These are phyloP conservation scores for Kryptolebias ocellatus DNA, from an alignment of 2,797 vertebrate species.

Conservation along the genomic window DNA sequence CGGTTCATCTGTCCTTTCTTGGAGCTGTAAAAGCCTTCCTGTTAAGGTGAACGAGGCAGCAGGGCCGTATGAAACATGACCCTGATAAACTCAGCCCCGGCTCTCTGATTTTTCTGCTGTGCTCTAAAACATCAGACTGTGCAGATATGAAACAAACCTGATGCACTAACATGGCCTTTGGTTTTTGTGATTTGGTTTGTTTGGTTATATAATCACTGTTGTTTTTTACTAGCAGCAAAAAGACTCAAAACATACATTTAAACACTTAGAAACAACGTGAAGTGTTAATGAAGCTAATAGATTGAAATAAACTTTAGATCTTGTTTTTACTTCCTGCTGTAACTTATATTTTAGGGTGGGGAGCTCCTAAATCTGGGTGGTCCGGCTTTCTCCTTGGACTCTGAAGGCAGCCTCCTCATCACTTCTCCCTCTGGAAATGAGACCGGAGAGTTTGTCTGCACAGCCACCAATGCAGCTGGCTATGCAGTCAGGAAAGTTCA, in stretches of 20 bases:
- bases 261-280: slow-evolving; percentile 5
- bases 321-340: slow-evolving; percentile 43
- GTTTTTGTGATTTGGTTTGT: slow-evolving; percentile 15
- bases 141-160: slow-evolving; percentile 10
- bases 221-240: background rate
- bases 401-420: slow-evolving; percentile 89
- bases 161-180: slow-evolving; percentile 10
- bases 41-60: slow-evolving; percentile 65
- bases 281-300: slow-evolving; percentile 38
- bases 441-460: slow-evolving; percentile 92
- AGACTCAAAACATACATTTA: slow-evolving; percentile 24
- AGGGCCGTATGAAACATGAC: slow-evolving; percentile 67
- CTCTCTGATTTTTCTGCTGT: slow-evolving; percentile 39
- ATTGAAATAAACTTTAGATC: slow-evolving; percentile 41
- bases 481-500: slow-evolving; percentile 91
- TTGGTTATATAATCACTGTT: slow-evolving; percentile 5
- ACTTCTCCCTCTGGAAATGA: slow-evolving; percentile 87
- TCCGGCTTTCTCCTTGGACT: slow-evolving; percentile 81
- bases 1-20: slow-evolving; percentile 38
- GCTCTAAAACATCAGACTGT: slow-evolving; percentile 28
- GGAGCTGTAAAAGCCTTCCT: slow-evolving; percentile 12
- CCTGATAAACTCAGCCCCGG: slow-evolving; percentile 56
- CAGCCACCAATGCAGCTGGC: slow-evolving; percentile 91
- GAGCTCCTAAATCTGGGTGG: slow-evolving; percentile 83
- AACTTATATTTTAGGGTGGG: slow-evolving; percentile 84